A percentile compares a stretch with the other conserved stretches of the same genome.
Evolutionary conservation across 2,888 invertebrate genomes (phyloP).

Genomic region (Andrena praecox): DNA sequence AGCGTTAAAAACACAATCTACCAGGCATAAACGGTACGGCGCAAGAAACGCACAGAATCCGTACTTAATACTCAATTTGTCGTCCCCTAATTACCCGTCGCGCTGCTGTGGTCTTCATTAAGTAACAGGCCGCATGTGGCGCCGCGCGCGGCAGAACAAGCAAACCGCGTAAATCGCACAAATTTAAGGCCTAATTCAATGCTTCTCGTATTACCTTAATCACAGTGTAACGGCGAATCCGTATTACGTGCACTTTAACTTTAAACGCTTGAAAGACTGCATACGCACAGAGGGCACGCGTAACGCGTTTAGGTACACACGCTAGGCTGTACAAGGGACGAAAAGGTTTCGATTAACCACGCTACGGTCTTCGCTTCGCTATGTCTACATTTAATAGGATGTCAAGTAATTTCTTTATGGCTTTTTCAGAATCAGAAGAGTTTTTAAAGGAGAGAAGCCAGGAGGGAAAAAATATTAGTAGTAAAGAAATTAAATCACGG

Average conservation of each 20-base stretch:
- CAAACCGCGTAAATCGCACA: slow-evolving; percentile 41
- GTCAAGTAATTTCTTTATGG: too few species aligned
- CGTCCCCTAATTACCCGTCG: slow-evolving; percentile 34
- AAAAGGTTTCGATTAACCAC: too few species aligned
- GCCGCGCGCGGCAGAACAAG: neutral
- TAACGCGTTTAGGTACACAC: too few species aligned
- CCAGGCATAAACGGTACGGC: neutral
- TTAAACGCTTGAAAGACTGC: neutral
- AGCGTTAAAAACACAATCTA: neutral
- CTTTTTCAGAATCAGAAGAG: too few species aligned
- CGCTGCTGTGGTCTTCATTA: neutral
- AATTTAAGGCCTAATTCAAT: slow-evolving; percentile 55
- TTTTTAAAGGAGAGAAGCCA: too few species aligned
- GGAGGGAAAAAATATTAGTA: too few species aligned
- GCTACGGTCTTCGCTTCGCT: too few species aligned
- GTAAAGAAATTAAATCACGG: neutral
- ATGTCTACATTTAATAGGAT: too few species aligned
- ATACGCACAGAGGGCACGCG: neutral
- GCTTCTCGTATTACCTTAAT: slow-evolving; percentile 53
- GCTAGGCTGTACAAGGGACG: too few species aligned
- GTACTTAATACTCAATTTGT: slow-evolving; percentile 35
- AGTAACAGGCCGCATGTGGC: neutral
- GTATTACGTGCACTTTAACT: neutral
- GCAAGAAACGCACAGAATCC: slow-evolving; percentile 23
- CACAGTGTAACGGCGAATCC: slow-evolving; percentile 1